These are phyloP conservation scores for Microcebus jonahi DNA, from an alignment of 2,113 vertebrate genomes.

Conservation along the genomic window DNA sequence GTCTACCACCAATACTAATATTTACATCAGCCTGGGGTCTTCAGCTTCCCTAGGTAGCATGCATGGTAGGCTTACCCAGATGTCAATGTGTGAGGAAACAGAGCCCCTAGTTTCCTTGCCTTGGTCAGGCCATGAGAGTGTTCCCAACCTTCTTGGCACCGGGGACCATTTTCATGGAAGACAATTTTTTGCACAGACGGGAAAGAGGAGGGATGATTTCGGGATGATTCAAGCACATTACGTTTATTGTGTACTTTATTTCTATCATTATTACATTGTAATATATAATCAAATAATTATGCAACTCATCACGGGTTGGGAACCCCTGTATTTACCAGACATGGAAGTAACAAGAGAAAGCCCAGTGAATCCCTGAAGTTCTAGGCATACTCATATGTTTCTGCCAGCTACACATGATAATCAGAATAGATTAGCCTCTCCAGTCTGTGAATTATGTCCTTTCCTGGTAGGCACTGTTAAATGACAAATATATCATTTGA, in stretches of 20 bases:
- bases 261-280: too few species aligned
- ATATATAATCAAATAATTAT: too few species aligned
- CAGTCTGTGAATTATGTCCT: background rate
- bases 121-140: background rate
- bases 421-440: background rate
- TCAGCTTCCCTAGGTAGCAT: background rate
- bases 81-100: background rate
- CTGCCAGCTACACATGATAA: background rate
- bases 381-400: background rate
- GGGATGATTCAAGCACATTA: too few species aligned
- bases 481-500: background rate
- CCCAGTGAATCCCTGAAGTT: background rate
- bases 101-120: background rate
- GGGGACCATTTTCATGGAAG: too few species aligned
- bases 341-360: background rate
- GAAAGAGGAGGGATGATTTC: too few species aligned
- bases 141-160: too few species aligned
- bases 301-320: too few species aligned
- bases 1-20: background rate
- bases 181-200: too few species aligned
- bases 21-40: background rate
- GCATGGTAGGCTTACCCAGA: background rate
- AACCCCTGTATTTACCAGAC: background rate
- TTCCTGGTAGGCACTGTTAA: background rate
- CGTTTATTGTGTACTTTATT: too few species aligned